phyloP scores from a whole-genome alignment of 2,888 invertebrate species.

The Pogonocherus hispidulus region DNA sequence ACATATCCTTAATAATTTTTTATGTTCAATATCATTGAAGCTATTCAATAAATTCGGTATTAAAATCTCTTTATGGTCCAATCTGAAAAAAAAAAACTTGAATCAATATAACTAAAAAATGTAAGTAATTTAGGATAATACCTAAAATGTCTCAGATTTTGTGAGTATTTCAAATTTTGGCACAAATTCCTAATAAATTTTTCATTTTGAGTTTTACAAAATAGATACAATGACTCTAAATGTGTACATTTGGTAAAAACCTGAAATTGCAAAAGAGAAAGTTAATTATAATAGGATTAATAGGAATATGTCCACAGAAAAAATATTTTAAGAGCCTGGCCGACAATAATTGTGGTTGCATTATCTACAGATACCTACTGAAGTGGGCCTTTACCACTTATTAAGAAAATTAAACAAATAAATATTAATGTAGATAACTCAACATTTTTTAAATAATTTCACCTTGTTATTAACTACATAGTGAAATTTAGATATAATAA shows the following conservation, averaged over 20 bases:
- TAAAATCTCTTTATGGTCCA: conserved; percentile 25
- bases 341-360: too few species aligned
- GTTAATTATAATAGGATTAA: too few species aligned
- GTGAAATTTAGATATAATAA: too few species aligned
- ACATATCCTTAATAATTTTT: conserved; percentile 35
- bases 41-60: conserved; percentile 32
- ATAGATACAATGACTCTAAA: conserved; percentile 30
- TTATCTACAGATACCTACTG: too few species aligned
- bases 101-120: not conserved
- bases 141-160: conserved; percentile 36
- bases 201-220: conserved; percentile 26
- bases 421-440: too few species aligned
- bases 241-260: conserved; percentile 32
- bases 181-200: conserved; percentile 35
- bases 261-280: too few species aligned
- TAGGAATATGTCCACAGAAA: too few species aligned
- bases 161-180: conserved; percentile 26
- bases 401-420: too few species aligned
- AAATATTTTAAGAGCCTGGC: too few species aligned
- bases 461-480: too few species aligned
- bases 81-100: conserved; percentile 29
- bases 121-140: not conserved
- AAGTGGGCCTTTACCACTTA: too few species aligned
- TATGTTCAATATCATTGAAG: conserved; percentile 16
- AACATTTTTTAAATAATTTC: too few species aligned